These are phyloP conservation scores for Nestor notabilis DNA, from an alignment of 2,113 vertebrate species.

Conservation along the genomic window DNA sequence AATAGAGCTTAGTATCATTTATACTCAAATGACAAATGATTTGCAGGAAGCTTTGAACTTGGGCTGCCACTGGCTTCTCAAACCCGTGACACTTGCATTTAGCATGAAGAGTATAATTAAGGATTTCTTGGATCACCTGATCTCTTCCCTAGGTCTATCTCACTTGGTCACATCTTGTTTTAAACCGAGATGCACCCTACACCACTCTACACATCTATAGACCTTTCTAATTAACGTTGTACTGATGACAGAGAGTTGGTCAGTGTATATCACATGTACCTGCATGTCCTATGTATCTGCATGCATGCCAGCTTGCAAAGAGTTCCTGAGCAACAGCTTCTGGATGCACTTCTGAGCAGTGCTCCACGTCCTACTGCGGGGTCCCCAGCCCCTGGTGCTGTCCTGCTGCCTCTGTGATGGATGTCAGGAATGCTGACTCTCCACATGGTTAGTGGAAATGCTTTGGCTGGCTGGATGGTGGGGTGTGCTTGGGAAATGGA, in stretches of 20 bases:
- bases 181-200: background rate
- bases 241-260: background rate
- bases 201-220: background rate
- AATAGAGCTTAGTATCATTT: background rate
- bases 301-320: background rate
- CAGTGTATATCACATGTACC: fast-evolving
- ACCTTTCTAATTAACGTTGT: background rate
- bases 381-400: background rate
- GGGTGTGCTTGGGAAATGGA: background rate
- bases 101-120: background rate
- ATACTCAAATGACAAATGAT: background rate
- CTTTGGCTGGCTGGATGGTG: fast-evolving
- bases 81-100: background rate
- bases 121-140: background rate
- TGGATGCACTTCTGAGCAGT: fast-evolving
- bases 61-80: background rate
- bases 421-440: background rate
- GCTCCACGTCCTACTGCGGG: background rate
- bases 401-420: fast-evolving
- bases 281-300: background rate
- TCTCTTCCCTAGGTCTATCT: background rate
- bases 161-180: background rate
- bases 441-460: background rate
- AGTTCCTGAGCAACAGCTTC: background rate
- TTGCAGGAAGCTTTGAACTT: background rate